Base-by-base conservation (phyloP, 2,888 invertebrate genomes). In the Ptilodon capucinus region DNA sequence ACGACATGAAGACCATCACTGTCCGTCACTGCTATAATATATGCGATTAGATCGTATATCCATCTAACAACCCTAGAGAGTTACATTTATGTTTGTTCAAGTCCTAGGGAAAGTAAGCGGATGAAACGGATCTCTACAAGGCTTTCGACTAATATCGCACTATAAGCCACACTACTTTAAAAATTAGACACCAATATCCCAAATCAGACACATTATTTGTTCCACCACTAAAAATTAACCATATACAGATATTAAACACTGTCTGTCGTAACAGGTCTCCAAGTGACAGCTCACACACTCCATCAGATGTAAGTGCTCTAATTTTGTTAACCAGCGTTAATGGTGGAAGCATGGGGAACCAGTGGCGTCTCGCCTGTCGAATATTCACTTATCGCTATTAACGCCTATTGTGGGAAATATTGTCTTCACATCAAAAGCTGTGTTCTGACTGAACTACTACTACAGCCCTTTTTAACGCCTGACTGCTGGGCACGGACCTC, bases 391-490 rank as follows among this genome's bases (percentile, higher is more conserved):
- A 79, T 68, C 64, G 52, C 48, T 48, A 45, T 77, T 77, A 79
- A 57, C 71, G 57, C 59, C 38, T 46, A 11, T 48, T 64, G 67
- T 77, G 79, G 73, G 79, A 79, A 78, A 64, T 67, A 65, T 63
- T 68, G 69, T 69, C 70, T 76, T 62, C 62, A 52, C 59, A 51
- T 49, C 54, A 18, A 57, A 38, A 28, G n/a, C 3, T n/a, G n/a
- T n/a, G n/a, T n/a, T n/a, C n/a, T n/a, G n/a, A n/a, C n/a, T n/a
- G n/a, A n/a, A n/a, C n/a, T n/a, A n/a, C n/a, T n/a, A n/a, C n/a
- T n/a, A n/a, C n/a, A n/a, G n/a, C n/a, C n/a, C n/a, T n/a, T n/a
- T n/a, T n/a, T n/a, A n/a, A n/a, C n/a, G n/a, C n/a, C n/a, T n/a
- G n/a, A n/a, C n/a, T n/a, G n/a, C n/a, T n/a, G n/a, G n/a, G n/a